A percentile compares a stretch with the other conserved stretches of the same genome.
These are phyloP conservation scores for Helicoverpa zea DNA, from an alignment of 1,140 invertebrate genomes.

Conservation along the genomic window DNA sequence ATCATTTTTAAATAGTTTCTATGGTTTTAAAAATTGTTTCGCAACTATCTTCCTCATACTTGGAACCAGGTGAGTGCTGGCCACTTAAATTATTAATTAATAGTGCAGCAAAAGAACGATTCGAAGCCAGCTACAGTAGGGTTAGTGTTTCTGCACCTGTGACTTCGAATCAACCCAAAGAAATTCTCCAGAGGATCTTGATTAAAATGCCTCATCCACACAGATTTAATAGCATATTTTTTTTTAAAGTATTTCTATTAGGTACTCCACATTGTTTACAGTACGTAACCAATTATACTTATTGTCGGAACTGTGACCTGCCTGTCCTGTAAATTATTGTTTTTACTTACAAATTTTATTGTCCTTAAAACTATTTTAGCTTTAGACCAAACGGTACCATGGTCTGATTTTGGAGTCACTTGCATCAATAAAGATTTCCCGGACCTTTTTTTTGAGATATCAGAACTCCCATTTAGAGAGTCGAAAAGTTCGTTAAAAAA, in stretches of 20 bases:
- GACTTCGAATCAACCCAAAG: slow-evolving; percentile 48
- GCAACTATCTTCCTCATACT: slow-evolving; percentile 24
- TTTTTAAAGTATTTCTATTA: slow-evolving; percentile 9
- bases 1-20: no score
- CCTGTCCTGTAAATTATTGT: background rate
- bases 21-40: background rate
- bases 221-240: slow-evolving; percentile 44
- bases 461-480: background rate
- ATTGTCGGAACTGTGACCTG: background rate
- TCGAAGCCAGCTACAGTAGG: slow-evolving; percentile 50
- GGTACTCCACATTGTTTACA: slow-evolving; percentile 31
- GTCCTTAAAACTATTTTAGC: background rate
- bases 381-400: background rate
- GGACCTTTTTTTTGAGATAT: background rate
- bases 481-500: slow-evolving; percentile 19
- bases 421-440: background rate
- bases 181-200: slow-evolving; percentile 50
- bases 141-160: slow-evolving; percentile 46
- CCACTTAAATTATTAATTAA: slow-evolving; percentile 52
- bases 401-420: background rate
- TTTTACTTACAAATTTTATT: background rate
- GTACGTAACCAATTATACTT: slow-evolving; percentile 8
- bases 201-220: slow-evolving; percentile 51
- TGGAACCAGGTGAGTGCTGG: slow-evolving; percentile 39
- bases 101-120: slow-evolving; percentile 43